Base-by-base conservation (phyloP, 2,797 vertebrate species). In the Chiloscyllium punctatum region DNA sequence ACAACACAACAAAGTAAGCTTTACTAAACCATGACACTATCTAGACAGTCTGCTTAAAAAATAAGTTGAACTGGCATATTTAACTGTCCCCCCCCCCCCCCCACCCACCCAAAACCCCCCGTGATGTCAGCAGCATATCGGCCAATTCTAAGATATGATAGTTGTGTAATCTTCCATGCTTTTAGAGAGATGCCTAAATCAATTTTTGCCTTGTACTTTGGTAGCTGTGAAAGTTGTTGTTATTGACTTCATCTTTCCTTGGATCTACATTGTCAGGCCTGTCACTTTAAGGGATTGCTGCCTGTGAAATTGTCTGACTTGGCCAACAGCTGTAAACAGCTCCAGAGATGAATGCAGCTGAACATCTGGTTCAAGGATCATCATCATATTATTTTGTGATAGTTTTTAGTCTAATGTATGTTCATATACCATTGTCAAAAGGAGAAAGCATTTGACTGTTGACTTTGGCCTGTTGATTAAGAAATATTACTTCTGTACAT, bases 121-220 rank as follows among this genome's bases (percentile, higher is more conserved):
- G 94, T 25, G 68, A 94, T 74, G 37, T 71, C 72, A 48, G 37
- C 51, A 71, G 13, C 42, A 5, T 94, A 94, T 74, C 4, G 33
- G 92, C 37, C 69, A 74, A 48, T 74, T 94, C 69, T 30, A 51
- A 77, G 87, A 71, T 30, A 51, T 62, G 87, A 72, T 94, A 77
- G 48, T 72, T 13, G 42, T 66, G 30, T 95, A 95, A 95, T 90
- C 95, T 51, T 72, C 69, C 53, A 23, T 95, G 42, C 69, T 48
- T 90, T 95, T 30, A 25, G 25, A 72, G 51, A 90, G 68, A 5
- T 77, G 69, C 30, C 23, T 30, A 37, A 62, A 90, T 95, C 86
- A 91, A 88, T 95, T 74, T 95, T 90, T 92, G 68, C 6, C 9
- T 90, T 71, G 69, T 69, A 48, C 33, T 74, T 53, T 69, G 87